These are phyloP conservation scores for Ahaetulla prasina DNA, from an alignment of 2,113 vertebrate genomes.

Conservation along the genomic window DNA sequence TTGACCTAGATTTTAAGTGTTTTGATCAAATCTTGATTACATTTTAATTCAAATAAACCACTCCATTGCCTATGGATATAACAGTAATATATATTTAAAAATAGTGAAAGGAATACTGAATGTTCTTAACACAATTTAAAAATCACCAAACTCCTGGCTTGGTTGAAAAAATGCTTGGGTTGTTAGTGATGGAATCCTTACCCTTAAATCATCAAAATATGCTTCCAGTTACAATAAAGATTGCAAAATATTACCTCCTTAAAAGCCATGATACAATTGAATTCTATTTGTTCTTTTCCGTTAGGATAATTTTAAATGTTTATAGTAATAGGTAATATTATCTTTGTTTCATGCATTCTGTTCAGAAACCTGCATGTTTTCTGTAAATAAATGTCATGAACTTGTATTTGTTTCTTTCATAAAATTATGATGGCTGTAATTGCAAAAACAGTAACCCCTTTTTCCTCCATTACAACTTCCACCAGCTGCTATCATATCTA, in stretches of 20 bases:
- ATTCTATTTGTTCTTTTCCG: background rate
- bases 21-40: background rate
- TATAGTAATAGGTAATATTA: background rate
- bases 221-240: background rate
- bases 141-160: background rate
- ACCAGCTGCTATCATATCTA: background rate
- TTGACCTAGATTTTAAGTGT: background rate
- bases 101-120: background rate
- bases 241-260: background rate
- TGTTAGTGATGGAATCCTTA: background rate
- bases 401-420: background rate
- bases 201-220: background rate
- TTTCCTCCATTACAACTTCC: background rate
- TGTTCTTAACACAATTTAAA: background rate
- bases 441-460: background rate
- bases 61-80: background rate
- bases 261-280: background rate
- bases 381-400: background rate
- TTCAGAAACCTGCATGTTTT: background rate
- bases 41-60: background rate
- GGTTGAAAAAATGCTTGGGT: background rate
- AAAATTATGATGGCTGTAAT: background rate
- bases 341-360: background rate
- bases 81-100: background rate
- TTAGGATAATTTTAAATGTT: background rate